A percentile compares a stretch with the other conserved stretches of the same genome.
Conservation (phyloP, 2,797 vertebrate genomes). For the Tokudaia muenninki region DNA sequence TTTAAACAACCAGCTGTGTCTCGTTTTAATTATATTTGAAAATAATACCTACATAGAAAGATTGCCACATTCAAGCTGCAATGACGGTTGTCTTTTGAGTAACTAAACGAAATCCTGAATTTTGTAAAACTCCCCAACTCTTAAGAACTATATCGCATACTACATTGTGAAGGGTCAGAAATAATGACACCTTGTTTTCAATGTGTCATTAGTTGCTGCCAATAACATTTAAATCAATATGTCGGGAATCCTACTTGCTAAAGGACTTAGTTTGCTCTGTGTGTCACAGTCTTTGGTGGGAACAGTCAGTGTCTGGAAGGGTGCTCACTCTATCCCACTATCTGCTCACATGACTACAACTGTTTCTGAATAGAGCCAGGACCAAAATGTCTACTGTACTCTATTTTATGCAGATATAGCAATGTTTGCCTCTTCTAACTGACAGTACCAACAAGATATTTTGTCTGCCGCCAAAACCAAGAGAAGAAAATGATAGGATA, state of each 20-base stretch:
- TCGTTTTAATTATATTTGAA: constrained; percentile 75
- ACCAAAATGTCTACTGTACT: background rate
- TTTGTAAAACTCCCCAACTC: background rate
- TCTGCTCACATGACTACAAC: background rate
- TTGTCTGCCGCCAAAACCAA: background rate
- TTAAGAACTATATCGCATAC: background rate
- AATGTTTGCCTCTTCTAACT: background rate
- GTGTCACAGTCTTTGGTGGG: background rate
- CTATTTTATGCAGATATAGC: background rate
- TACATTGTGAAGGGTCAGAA: background rate
- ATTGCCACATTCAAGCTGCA: constrained; percentile 39
- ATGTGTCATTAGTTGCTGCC: background rate
- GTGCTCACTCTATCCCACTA: background rate
- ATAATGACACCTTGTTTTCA: background rate
- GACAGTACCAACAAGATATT: background rate
- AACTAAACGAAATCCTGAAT: constrained; percentile 54
- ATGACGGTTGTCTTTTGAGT: constrained; percentile 57
- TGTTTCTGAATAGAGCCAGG: background rate
- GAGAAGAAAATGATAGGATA: background rate
- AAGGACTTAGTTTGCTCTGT: constrained; percentile 27
- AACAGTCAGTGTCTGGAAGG: background rate
- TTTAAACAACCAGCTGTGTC: constrained; percentile 66
- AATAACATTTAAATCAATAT: background rate
- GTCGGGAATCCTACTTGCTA: constrained; percentile 43
- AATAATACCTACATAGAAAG: constrained; percentile 71